Base-by-base conservation (phyloP, 2,797 vertebrate genomes). In the Harpagifer antarcticus region DNA sequence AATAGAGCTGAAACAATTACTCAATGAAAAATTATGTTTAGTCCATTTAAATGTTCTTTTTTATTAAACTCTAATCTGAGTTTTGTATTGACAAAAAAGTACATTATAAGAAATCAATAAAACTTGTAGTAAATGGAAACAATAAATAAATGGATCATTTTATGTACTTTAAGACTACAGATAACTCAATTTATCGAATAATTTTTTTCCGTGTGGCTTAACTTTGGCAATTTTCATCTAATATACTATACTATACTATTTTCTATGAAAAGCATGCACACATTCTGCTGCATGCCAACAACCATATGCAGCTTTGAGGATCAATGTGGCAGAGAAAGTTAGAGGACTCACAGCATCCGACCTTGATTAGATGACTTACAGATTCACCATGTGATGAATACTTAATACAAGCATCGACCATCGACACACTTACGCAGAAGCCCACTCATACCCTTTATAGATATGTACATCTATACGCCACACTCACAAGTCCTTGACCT, bases 351-450 rank as follows among this genome's bases (percentile, higher is more conserved):
- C 31, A 53, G 75, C 11, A 11, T 85, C 74, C 88, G 84, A 92
- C 86, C 86, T 90, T 92, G 90, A 91, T 91, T 88, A 79, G 71
- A 84, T 70, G 75, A 69, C 73, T 85, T 50, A 33, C 60, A 79
- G 72, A 83, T 79, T 81, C 69, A 88, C 67, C 72, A 85, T 72
- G 72, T 53, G 73, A 77, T 82, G 83, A 88, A 90, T 89, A 86
- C 88, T 80, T 85, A 92, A 84, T 33, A 80, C 74, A 58, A 55
- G 74, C 81, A 83, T 79, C 2, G 73, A 88, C 65, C 68, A 49
- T 10, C 42, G 52, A 78, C 65, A 63, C 12, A 37, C 56, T 20
- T 17, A 45, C 42, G 42, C 20, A 0, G 8, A 23, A 2, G 14
- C 47, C 61, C 43, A 40, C 50, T 17, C 60, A 12, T 12, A 59